Percentiles rank a stretch among this genome's conserved stretches.
Evolutionary conservation across 92 coral and sea anemone species (phyloP).

Genomic region (Parazoanthus darwini): DNA sequence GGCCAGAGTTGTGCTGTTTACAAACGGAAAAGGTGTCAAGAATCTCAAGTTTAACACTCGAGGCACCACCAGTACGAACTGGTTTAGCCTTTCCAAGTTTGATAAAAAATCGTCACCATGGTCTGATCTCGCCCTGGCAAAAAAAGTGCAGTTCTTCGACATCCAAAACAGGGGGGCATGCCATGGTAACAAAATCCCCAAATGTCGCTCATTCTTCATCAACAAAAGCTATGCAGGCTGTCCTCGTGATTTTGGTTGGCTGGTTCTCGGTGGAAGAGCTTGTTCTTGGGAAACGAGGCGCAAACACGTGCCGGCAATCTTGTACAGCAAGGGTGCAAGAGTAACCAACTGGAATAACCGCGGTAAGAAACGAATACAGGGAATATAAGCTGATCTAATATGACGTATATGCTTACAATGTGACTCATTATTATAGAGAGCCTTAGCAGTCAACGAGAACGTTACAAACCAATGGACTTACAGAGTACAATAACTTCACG

Average conservation of each 20-base stretch:
- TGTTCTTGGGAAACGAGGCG: conserved; percentile 21
- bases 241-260: conserved; percentile 4
- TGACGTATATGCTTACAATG: too few species aligned
- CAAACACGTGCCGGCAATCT: conserved; percentile 23
- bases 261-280: conserved; percentile 4
- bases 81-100: conserved; percentile 11
- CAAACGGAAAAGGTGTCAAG: background rate
- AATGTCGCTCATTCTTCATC: conserved; percentile 36
- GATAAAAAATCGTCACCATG: conserved; percentile 7
- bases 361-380: background rate
- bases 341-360: conserved; percentile 8
- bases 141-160: background rate
- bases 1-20: conserved; percentile 30
- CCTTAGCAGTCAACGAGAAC: too few species aligned
- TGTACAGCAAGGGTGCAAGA: conserved; percentile 15
- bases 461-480: too few species aligned
- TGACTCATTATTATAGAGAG: too few species aligned
- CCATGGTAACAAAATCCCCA: background rate
- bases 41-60: conserved; percentile 8
- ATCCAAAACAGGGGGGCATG: background rate
- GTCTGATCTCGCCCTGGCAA: background rate
- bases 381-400: too few species aligned
- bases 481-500: too few species aligned
- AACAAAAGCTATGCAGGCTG: conserved; percentile 15
- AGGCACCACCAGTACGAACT: background rate